Base-by-base conservation (phyloP, 2,113 vertebrate genomes). In the Pterocles orientalis region DNA sequence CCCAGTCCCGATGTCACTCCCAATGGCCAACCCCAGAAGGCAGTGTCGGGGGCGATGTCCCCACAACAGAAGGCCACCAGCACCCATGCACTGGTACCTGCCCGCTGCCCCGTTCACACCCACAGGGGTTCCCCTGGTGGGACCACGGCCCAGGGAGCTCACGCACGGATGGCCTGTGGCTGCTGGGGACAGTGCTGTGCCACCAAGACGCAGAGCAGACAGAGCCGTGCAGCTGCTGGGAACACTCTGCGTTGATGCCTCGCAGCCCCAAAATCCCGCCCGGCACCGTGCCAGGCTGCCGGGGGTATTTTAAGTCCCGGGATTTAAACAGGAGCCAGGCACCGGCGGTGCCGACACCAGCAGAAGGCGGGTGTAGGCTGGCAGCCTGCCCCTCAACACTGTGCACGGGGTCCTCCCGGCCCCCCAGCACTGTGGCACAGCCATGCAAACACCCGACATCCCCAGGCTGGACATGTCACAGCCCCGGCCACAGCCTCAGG, bases 381-480 rank as follows among this genome's bases (percentile, higher is more conserved):
- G n/a, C 26, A 29, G 86, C 48, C 36, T 31, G 12, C 77, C 28
- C 34, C 14, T 36, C 3, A 6, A 36, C 28, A 33, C 50, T 7
- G 12, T 10, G 1, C 24, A 45, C 41, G 0, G 0, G 25, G 43
- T 54, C 31, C 68, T 48, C 56, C 41, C 3, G 2, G 12, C 25
- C 34, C n/a, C n/a, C 47, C 34, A 50, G 60, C 68, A 50, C n/a
- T 14, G 0, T 1, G 2, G 53, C 76, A 76, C 34, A 14, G 31
- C 24, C 6, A 8, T 10, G 28, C 18, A 29, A 58, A 36, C 1
- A 1, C 58, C 33, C 0, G 0, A 6, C 0, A 0, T 65, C 75
- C 56, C 79, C 7, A 5, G 62, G 48, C 57, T 80, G 83, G 73
- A 83, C 0, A 3, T 17, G 14, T 60, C 82, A 75, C 36, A 12